Evolutionary conservation across 2,888 invertebrate species (phyloP), one percentile per base, ranked within the genome.

Genomic region (Campopleginae sp.): DNA sequence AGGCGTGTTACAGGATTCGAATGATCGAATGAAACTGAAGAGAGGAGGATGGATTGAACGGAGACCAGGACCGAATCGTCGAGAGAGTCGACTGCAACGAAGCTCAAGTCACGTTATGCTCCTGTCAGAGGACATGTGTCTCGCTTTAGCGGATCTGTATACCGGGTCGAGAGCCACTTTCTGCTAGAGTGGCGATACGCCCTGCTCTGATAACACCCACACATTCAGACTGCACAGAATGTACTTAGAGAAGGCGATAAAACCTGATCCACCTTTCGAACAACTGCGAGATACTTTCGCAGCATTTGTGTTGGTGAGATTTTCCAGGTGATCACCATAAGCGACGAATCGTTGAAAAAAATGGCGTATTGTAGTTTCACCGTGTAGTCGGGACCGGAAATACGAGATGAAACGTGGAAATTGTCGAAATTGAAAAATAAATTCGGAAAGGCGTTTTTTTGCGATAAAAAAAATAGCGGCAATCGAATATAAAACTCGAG

Each of bases 131-230:
- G 66, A 54, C 54, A 68, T 61, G 44, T 27, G 75, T 74, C 76
- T 71, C 61, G 48, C 33, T 63, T 63, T 61, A 42, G 48, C 82
- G 44, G 70, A 63, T 82, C 71, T 66, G 51, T 44, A 31, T 27
- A 54, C 63, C 63, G 19, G 48, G 70, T 27, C 80, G 46, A 76
- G 80, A 72, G 74, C 83, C 14, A 75, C 83, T 79, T 83, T 83
- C 74, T 31, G 78, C 79, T 61, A 68, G 38, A 58, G 61, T 74
- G 87, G 89, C 91, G 92, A 54, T 54, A 92, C 92, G 92, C 92
- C 92, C 92, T 91, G 91, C 88, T 89, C 91, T 92, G 93, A 93
- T 93, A 93, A 92, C 92, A 92, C 93, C 92, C 92, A 93, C 93
- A 92, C 92, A 89, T 19, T 19, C 42, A 68, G 51, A n/a, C 46